Evolutionary conservation across 1,140 invertebrate species (phyloP), one percentile per base, ranked within the genome.

Genomic region (Platorchestia sp.): DNA sequence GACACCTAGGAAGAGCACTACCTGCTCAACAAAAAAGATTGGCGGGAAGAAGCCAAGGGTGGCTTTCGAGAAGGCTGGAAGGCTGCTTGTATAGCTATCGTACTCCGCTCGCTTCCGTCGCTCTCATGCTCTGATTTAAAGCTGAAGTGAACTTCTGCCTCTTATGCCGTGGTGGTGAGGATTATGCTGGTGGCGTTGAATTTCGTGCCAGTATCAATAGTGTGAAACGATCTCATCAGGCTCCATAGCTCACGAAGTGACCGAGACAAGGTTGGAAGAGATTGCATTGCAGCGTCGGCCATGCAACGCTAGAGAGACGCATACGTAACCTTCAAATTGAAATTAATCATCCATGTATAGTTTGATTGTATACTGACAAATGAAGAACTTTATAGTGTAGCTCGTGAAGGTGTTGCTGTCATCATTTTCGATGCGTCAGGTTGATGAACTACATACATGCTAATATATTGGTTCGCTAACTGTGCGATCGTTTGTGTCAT

Each of bases 121-220:
- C 59, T 75, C 59, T 75, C 59, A 36, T 75, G 59, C 59, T 75
- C 59, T 75, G 59, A 75, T 75, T 75, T 75, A 75, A 75, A 75
- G 59, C 59, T 75, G 59, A 75, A 75, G 59, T 75, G 59, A 75
- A 75, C 59, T 27, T 75, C 59, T 75, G 59, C 59, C 59, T 75
- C 59, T 75, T 75, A 27, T 75, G 59, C 59, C 59, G 59, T 75
- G 59, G 59, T 36, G 14, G 59, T 75, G 59, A 75, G 59, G 59
- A 75, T 75, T 3, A 27, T 36, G 59, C 14, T 75, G 27, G 27
- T 75, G 59, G 27, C 36, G 59, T 10, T 75, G 59, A 75, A 75
- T 75, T 75, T 75, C 36, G 27, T 1, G 27, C 14, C 59, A 75
- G 59, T 75, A 75, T 75, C 59, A 75, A 75, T 75, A 75, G 59